Evolutionary conservation across 2,113 vertebrate species (phyloP).

Genomic region (Mohoua ochrocephala): DNA sequence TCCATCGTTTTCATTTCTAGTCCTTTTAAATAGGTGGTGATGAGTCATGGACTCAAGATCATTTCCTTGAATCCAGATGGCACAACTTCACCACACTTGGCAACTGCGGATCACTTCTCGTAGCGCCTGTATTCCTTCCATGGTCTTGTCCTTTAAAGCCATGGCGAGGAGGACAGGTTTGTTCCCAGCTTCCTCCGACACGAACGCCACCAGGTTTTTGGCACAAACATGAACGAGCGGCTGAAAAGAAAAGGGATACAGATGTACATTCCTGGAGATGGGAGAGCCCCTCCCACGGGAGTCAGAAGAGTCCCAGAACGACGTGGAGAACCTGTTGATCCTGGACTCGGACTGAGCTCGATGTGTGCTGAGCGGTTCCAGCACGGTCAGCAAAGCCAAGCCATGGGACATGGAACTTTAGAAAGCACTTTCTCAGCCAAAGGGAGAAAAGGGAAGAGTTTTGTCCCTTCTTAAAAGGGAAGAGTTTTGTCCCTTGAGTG

Average conservation of each 20-base stretch:
- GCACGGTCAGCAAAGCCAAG: neutral
- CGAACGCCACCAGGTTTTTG: constrained; percentile 85
- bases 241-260: constrained; percentile 69
- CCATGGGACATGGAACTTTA: fast-evolving
- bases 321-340: neutral
- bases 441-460: neutral
- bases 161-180: constrained; percentile 85
- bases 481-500: neutral
- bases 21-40: constrained; percentile 22
- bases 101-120: constrained; percentile 87
- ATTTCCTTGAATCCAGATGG: constrained; percentile 17
- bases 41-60: constrained; percentile 21
- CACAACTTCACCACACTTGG: constrained; percentile 85
- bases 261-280: neutral
- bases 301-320: neutral
- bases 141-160: constrained; percentile 84
- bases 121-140: constrained; percentile 82
- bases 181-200: constrained; percentile 90
- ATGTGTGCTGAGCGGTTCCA: neutral
- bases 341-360: neutral
- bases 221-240: constrained; percentile 90
- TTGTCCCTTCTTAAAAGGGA: neutral
- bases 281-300: neutral
- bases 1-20: constrained; percentile 51
- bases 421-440: neutral